These are phyloP conservation scores for Diaperis boleti DNA, from an alignment of 2,888 invertebrate genomes.

Conservation along the genomic window DNA sequence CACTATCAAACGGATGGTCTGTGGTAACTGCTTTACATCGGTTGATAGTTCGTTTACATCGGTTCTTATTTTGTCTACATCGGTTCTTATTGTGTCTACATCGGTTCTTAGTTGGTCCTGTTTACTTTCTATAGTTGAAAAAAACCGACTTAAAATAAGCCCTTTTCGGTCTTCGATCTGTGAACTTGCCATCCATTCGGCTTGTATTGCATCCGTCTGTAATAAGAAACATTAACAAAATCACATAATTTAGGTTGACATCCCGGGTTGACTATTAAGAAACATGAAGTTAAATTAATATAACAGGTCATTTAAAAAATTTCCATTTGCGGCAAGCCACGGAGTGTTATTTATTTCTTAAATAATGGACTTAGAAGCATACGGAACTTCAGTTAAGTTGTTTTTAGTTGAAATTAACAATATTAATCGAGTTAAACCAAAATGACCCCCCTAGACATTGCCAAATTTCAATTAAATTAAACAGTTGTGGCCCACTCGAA, in stretches of 20 bases:
- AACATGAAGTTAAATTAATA: too few relatives aligned
- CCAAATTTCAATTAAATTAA: conserved; percentile 1
- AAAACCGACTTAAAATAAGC: conserved; percentile 14
- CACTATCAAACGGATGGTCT: conserved; percentile 11
- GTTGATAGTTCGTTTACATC: conserved; percentile 1
- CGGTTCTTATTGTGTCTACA: neutral
- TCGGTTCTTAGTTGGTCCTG: conserved; percentile 1
- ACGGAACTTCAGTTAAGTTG: neutral
- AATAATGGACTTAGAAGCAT: conserved; percentile 3
- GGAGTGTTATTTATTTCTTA: neutral
- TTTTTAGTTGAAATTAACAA: conserved; percentile 3
- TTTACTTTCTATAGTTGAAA: conserved; percentile 10
- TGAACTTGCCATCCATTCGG: conserved; percentile 8
- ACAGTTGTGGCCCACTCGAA: conserved; percentile 1
- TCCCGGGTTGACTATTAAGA: too few relatives aligned
- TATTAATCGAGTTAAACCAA: neutral
- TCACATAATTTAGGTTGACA: neutral
- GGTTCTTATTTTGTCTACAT: conserved; percentile 3
- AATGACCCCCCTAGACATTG: conserved; percentile 1
- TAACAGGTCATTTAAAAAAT: too few relatives aligned
- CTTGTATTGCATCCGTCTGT: conserved; percentile 6
- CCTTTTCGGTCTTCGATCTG: conserved; percentile 7
- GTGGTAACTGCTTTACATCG: conserved; percentile 10
- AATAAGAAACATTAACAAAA: conserved; percentile 1
- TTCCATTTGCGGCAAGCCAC: too few relatives aligned